Conservation (phyloP, 1,140 invertebrate genomes). For the Platyura marginata region DNA sequence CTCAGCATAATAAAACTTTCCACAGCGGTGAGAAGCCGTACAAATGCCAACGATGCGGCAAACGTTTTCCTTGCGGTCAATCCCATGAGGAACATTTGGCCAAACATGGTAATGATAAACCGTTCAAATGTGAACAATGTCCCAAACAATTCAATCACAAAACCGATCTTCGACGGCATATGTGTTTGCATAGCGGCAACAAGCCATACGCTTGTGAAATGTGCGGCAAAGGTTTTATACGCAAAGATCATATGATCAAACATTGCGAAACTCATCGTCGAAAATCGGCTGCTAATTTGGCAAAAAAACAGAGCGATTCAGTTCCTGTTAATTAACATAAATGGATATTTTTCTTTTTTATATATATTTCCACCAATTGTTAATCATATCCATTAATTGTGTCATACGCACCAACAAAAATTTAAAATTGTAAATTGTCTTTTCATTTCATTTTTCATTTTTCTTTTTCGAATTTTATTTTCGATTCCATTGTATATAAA, state of each 20-base stretch:
- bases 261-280: constrained; percentile 63
- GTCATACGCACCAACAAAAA: too few species aligned
- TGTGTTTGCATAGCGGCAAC: constrained; percentile 64
- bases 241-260: constrained; percentile 90
- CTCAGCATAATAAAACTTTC: constrained; percentile 78
- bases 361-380: too few species aligned
- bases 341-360: too few species aligned
- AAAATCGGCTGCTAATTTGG: constrained; percentile 21
- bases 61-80: constrained; percentile 50
- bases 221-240: constrained; percentile 78
- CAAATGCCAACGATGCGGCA: constrained; percentile 68
- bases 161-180: constrained; percentile 74
- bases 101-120: constrained; percentile 69
- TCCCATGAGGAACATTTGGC: constrained; percentile 47
- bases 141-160: constrained; percentile 80
- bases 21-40: constrained; percentile 71
- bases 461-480: too few species aligned
- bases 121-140: constrained; percentile 73
- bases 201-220: constrained; percentile 65
- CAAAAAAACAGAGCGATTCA: not conserved
- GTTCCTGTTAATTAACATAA: too few species aligned
- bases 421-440: too few species aligned
- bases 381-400: too few species aligned
- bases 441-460: too few species aligned
- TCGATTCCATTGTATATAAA: too few species aligned